phyloP scores from a whole-genome alignment of 2,113 vertebrate species.

The Mellivora capensis region DNA sequence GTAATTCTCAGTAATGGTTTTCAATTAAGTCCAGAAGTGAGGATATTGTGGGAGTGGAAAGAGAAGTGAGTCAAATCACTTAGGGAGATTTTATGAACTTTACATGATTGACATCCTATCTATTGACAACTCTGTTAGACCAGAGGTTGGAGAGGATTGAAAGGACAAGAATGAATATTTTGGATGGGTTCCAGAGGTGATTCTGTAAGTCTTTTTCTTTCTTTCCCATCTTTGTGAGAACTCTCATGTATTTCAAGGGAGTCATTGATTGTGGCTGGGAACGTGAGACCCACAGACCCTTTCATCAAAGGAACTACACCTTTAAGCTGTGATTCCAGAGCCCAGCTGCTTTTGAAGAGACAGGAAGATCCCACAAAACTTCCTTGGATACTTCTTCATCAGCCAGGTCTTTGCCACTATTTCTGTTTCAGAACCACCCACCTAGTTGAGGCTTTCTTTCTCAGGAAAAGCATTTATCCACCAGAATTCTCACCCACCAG shows the following conservation, averaged over 20 bases:
- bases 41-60: neutral
- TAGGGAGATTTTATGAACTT: neutral
- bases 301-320: neutral
- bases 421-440: conserved; percentile 73
- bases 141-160: neutral
- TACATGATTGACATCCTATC: neutral
- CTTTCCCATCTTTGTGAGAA: neutral
- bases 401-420: conserved; percentile 51
- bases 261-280: neutral
- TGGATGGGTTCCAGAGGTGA: neutral
- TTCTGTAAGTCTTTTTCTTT: conserved; percentile 9
- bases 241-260: neutral
- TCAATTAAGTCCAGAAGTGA: neutral
- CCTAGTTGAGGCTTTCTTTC: conserved; percentile 54
- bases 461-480: conserved; percentile 52
- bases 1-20: neutral
- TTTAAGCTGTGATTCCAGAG: neutral
- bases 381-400: conserved; percentile 34
- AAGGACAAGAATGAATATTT: neutral
- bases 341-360: conserved; percentile 14
- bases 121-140: neutral
- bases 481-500: conserved; percentile 53
- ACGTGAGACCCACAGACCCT: neutral
- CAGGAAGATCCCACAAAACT: neutral
- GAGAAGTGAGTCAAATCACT: neutral